A percentile compares a stretch with the other conserved stretches of the same genome.
Conservation (phyloP, 1,140 invertebrate species). For the Ptiloglossa arizonensis region DNA sequence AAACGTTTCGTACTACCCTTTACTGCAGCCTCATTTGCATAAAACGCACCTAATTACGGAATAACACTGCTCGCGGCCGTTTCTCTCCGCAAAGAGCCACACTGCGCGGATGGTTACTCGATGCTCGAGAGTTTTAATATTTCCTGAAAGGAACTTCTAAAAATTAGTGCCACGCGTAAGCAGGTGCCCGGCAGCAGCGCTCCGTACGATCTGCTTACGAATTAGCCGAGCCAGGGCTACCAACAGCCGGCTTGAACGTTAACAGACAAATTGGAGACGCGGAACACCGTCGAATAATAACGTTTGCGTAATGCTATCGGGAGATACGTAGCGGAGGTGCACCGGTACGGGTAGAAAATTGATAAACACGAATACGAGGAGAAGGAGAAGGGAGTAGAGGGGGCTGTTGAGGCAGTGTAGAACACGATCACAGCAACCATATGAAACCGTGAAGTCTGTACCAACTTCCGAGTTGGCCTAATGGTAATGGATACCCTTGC, state of each 20-base stretch:
- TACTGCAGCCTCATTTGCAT: conserved; percentile 6
- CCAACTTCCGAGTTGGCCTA: conserved; percentile 27
- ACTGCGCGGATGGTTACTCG: not conserved
- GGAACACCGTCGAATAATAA: conserved; percentile 27
- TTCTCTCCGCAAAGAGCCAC: not conserved
- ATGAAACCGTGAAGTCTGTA: conserved; percentile 29
- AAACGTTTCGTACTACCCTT: not conserved
- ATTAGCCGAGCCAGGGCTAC: not conserved
- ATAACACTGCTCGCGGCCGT: conserved; percentile 1
- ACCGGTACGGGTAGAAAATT: conserved; percentile 13
- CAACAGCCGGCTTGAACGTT: not conserved
- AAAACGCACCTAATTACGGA: conserved; percentile 37
- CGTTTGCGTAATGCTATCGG: conserved; percentile 31
- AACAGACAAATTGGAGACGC: conserved; percentile 13
- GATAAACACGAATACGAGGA: not conserved
- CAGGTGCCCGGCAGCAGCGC: no score
- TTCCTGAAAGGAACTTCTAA: not conserved
- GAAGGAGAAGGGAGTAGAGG: not conserved
- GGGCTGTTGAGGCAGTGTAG: not conserved
- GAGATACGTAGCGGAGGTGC: not conserved
- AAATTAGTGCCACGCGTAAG: not conserved
- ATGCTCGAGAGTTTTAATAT: conserved; percentile 22
- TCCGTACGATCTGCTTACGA: not conserved
- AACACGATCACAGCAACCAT: conserved; percentile 6
- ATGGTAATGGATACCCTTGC: conserved; percentile 41